A percentile compares a stretch with the other conserved stretches of the same genome.
phyloP scores from a whole-genome alignment of 1,140 invertebrate genomes.

The Arion vulgaris region DNA sequence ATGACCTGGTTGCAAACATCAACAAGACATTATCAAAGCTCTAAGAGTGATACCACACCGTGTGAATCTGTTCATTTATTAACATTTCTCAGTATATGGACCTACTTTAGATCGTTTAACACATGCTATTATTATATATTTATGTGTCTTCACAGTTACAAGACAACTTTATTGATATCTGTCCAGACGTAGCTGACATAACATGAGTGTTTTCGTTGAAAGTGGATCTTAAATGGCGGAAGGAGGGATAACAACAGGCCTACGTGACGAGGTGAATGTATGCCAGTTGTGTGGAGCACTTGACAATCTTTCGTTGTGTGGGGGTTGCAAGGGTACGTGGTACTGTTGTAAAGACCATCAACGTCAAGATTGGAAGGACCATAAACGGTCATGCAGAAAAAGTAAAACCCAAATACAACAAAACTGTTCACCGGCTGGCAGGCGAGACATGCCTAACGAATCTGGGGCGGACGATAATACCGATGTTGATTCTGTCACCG shows the following conservation, averaged over 20 bases:
- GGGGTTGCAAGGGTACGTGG: slow-evolving; percentile 80
- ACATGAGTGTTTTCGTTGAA: not conserved
- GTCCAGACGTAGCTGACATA: not conserved
- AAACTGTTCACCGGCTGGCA: not conserved
- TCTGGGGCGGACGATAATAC: not conserved
- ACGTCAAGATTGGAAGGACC: slow-evolving; percentile 82
- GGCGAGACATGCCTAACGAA: slow-evolving; percentile 21
- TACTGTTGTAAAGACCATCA: slow-evolving; percentile 88
- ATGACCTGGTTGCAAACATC: slow-evolving; percentile 14
- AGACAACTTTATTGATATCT: not conserved
- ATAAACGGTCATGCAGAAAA: slow-evolving; percentile 75
- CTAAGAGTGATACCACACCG: not conserved
- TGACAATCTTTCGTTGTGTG: slow-evolving; percentile 82
- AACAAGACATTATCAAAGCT: not conserved
- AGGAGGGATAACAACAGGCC: slow-evolving; percentile 39
- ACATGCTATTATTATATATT: not conserved
- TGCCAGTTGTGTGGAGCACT: slow-evolving; percentile 77
- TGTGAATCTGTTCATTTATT: not conserved
- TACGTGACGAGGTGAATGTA: slow-evolving; percentile 61
- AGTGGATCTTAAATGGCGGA: slow-evolving; percentile 28
- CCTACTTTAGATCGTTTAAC: not conserved
- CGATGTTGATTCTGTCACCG: not conserved
- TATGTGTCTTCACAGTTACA: not conserved
- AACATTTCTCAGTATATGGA: not conserved
- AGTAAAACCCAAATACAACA: slow-evolving; percentile 3